Conservation (phyloP, 2,113 vertebrate species). For the Hystrix cristata region DNA sequence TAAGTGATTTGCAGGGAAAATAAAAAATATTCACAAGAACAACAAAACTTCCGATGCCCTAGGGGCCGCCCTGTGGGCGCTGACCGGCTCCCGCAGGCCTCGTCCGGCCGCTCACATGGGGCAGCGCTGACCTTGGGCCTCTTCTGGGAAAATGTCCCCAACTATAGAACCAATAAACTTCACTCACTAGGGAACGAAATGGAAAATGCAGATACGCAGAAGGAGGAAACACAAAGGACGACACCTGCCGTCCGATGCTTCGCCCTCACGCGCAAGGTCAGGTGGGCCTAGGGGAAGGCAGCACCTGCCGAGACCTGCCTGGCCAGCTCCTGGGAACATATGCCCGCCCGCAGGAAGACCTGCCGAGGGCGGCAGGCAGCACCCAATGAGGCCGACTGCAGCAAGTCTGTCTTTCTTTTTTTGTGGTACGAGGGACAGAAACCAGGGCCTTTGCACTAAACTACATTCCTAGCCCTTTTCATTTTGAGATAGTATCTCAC, state of each 20-base stretch:
- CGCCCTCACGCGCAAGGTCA: too few relatives aligned
- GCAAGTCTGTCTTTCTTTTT: too few relatives aligned
- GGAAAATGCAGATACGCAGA: neutral
- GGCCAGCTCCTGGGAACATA: too few relatives aligned
- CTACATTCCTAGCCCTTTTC: too few relatives aligned
- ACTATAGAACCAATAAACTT: neutral
- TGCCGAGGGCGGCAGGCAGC: neutral
- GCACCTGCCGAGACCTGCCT: too few relatives aligned
- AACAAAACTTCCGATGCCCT: neutral
- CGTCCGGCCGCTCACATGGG: neutral
- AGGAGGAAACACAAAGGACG: neutral
- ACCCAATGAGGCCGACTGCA: neutral
- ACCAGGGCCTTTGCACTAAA: too few relatives aligned
- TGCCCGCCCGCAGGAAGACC: neutral
- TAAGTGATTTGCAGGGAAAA: conserved; percentile 28
- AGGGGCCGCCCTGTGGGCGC: neutral
- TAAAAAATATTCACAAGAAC: conserved; percentile 45
- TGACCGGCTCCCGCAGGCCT: too few relatives aligned
- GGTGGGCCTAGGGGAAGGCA: too few relatives aligned
- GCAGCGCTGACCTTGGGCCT: neutral
- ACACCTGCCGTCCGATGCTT: too few relatives aligned
- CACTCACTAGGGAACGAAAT: neutral
- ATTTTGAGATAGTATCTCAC: too few relatives aligned
- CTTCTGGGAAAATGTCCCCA: neutral
- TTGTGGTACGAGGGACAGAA: too few relatives aligned